phyloP scores from a whole-genome alignment of 1,140 invertebrate species.

The Dreissena polymorpha region DNA sequence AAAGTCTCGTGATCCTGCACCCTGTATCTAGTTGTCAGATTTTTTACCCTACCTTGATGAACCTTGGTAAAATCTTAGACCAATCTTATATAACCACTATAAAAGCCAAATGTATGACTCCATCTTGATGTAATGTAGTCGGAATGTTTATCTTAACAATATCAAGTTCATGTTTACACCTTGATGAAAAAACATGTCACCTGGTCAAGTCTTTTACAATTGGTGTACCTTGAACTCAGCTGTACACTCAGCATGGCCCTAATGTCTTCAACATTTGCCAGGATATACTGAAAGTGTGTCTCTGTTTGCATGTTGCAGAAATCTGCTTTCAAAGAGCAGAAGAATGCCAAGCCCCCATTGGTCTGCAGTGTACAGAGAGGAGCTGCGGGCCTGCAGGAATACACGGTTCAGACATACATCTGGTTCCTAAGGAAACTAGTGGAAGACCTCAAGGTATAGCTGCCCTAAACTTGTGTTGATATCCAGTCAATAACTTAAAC shows the following conservation, averaged over 20 bases:
- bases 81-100: not conserved
- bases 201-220: no score
- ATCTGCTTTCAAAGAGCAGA: constrained; percentile 67
- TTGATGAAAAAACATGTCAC: no score
- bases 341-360: constrained; percentile 65
- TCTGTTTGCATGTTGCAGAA: constrained; percentile 59
- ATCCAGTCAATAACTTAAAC: no score
- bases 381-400: constrained; percentile 53
- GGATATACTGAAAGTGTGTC: not conserved
- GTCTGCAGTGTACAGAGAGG: constrained; percentile 57
- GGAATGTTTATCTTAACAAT: no score
- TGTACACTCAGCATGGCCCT: no score
- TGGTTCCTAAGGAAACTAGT: constrained; percentile 56
- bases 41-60: not conserved
- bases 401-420: constrained; percentile 58
- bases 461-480: not conserved
- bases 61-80: not conserved
- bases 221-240: no score
- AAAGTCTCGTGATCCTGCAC: no score
- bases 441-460: constrained; percentile 66
- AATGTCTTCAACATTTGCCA: no score
- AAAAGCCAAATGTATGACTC: not conserved
- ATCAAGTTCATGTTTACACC: no score
- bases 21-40: no score
- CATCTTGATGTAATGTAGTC: no score